Conservation (phyloP, 30 jellyfish, hydroid and myxozoan species). For the Nemopilema nomurai region DNA sequence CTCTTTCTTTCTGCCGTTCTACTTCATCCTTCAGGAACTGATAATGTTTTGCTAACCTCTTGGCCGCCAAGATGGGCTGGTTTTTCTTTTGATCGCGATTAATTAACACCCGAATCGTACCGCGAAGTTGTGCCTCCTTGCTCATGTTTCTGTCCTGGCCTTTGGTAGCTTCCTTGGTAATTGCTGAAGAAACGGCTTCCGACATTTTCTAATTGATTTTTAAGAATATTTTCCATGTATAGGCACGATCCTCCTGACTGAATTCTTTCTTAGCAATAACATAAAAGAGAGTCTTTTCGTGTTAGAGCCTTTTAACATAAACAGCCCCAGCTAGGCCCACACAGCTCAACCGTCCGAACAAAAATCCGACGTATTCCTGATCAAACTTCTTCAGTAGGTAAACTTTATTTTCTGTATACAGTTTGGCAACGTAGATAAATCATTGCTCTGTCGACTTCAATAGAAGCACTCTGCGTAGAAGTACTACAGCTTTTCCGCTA, state of each 20-base stretch:
- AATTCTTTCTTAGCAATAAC: neutral
- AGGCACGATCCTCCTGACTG: neutral
- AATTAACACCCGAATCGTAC: conserved; percentile 36
- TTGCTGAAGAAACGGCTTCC: conserved; percentile 3
- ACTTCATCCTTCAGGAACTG: conserved; percentile 41
- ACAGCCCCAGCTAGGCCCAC: conserved; percentile 19
- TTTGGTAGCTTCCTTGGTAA: neutral
- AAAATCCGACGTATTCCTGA: no score
- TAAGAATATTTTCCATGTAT: conserved; percentile 8
- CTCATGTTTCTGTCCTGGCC: neutral
- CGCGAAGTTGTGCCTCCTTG: conserved; percentile 23
- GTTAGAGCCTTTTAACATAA: neutral
- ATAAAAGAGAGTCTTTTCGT: neutral
- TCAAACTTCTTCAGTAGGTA: no score
- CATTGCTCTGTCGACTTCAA: no score
- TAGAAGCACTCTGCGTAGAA: no score
- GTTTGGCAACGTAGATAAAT: no score
- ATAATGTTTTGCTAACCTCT: conserved; percentile 29
- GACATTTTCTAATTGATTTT: conserved; percentile 13
- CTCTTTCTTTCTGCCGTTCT: conserved; percentile 27
- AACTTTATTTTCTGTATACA: no score
- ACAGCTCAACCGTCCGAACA: no score
- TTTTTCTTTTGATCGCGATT: conserved; percentile 18
- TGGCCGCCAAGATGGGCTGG: conserved; percentile 34
- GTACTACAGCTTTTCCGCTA: no score